phyloP scores from a whole-genome alignment of 2,888 invertebrate genomes.

The Rugalucina vietnamica region DNA sequence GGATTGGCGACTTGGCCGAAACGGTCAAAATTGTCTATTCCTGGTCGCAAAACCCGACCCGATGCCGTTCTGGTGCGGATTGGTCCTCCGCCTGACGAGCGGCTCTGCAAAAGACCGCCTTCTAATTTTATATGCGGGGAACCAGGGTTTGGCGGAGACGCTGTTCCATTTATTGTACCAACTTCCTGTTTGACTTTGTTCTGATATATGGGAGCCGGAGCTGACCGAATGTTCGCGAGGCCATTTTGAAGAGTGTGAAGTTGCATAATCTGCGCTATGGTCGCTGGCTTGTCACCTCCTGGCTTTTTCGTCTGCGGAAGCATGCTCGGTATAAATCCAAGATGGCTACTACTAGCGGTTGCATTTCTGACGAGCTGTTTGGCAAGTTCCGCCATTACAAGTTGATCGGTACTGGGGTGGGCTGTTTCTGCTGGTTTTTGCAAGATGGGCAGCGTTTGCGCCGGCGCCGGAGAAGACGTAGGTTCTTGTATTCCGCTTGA shows the following conservation, averaged over 20 bases:
- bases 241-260: slow-evolving; percentile 27
- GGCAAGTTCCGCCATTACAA: slow-evolving; percentile 58
- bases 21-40: slow-evolving; percentile 59
- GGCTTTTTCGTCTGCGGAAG: slow-evolving; percentile 17
- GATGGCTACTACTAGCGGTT: background rate
- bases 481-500: background rate
- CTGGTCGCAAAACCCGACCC: slow-evolving; percentile 56
- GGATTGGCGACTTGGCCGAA: slow-evolving; percentile 59
- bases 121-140: background rate
- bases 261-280: slow-evolving; percentile 60
- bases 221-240: background rate
- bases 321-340: background rate
- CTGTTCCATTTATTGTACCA: background rate
- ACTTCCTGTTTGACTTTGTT: background rate
- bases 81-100: slow-evolving; percentile 24
- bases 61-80: slow-evolving; percentile 42
- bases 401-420: slow-evolving; percentile 13
- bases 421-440: background rate
- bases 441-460: background rate
- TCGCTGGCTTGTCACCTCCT: slow-evolving; percentile 49
- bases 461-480: background rate
- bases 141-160: background rate
- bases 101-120: background rate
- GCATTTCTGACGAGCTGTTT: slow-evolving; percentile 59
- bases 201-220: background rate